Base-by-base conservation (phyloP, 2,113 vertebrate genomes). In the Nannobrachium achirus region DNA sequence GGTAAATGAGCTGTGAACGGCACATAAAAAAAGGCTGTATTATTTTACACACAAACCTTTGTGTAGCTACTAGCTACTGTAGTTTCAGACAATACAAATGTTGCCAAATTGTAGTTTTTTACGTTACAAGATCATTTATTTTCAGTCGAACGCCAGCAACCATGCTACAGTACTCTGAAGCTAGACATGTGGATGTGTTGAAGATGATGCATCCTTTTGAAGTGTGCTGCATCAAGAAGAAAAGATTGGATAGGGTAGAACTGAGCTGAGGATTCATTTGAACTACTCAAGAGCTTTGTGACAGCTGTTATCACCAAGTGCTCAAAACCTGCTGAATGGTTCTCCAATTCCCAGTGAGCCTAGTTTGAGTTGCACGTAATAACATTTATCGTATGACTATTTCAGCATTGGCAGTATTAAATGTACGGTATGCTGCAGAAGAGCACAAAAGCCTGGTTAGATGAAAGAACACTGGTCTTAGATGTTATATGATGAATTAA, bases 261-360 rank as follows among this genome's bases (percentile, higher is more conserved):
- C 56, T 18, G 1, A 56, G 20, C 61, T 64, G 42, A 8, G 63
- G 69, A 52, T 66, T 40, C 19, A 48, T 59, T 72, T 61, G 56
- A 71, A 42, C 51, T 40, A 50, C 20, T 45, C 1, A 62, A 63
- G 16, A 10, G 10, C 52, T 53, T 16, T 10, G 58, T 44, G 66
- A 71, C 60, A 53, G 53, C 73, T 67, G 61, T 33, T 38, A 11
- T 42, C 76, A 10, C 46, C 18, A 53, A 53, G 38, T 48, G 10
- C 66, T 55, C 56, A 9, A 42, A 42, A 59, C 53, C 15, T 42
- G 39, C 56, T 42, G 39, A 33, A 59, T 10, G 5, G 39, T 59
- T 42, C n/a, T n/a, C 15, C 18, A 18, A 59, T 18, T 18, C 56
- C 8, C 39, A 7, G 4, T 42, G 14, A 42, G 56, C 56, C 39